A percentile compares a stretch with the other conserved stretches of the same genome.
Evolutionary conservation across 2,888 invertebrate species (phyloP).

Genomic region (Caenorhabditis sp.): DNA sequence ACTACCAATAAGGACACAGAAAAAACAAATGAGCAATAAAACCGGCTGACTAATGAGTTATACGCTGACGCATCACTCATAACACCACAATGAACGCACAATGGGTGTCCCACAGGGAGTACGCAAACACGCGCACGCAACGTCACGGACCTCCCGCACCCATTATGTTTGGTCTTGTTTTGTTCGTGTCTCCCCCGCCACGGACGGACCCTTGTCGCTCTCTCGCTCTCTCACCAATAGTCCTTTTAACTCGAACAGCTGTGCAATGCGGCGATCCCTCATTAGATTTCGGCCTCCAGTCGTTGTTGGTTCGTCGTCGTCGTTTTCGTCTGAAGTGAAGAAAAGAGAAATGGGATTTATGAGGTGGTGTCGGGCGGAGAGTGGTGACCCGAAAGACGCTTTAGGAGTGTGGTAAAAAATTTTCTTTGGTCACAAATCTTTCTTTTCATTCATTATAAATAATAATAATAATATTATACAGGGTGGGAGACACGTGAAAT

Average conservation of each 20-base stretch:
- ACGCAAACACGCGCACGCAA: constrained; percentile 53
- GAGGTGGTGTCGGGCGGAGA: constrained; percentile 15
- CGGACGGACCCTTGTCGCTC: background rate
- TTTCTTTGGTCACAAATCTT: constrained; percentile 5
- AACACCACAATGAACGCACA: constrained; percentile 23
- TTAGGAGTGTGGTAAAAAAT: constrained; percentile 23
- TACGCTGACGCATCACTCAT: background rate
- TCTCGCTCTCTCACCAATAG: constrained; percentile 42
- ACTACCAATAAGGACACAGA: background rate
- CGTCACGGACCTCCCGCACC: constrained; percentile 28
- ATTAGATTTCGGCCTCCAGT: constrained; percentile 28
- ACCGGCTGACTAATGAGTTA: constrained; percentile 2
- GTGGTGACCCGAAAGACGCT: constrained; percentile 8
- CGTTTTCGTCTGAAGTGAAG: constrained; percentile 49
- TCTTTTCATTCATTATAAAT: constrained; percentile 19
- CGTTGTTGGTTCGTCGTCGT: constrained; percentile 15
- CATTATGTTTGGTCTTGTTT: background rate
- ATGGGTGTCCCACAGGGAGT: constrained; percentile 10
- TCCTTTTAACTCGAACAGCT: constrained; percentile 55
- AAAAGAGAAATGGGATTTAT: constrained; percentile 33
- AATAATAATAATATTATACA: constrained; percentile 20
- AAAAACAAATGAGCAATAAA: constrained; percentile 1
- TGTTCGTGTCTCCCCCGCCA: background rate
- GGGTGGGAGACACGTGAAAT: background rate
- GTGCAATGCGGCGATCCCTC: constrained; percentile 60